These are phyloP conservation scores for Orbicella faveolata DNA, from an alignment of 64 coral and sea anemone species.

Conservation along the genomic window DNA sequence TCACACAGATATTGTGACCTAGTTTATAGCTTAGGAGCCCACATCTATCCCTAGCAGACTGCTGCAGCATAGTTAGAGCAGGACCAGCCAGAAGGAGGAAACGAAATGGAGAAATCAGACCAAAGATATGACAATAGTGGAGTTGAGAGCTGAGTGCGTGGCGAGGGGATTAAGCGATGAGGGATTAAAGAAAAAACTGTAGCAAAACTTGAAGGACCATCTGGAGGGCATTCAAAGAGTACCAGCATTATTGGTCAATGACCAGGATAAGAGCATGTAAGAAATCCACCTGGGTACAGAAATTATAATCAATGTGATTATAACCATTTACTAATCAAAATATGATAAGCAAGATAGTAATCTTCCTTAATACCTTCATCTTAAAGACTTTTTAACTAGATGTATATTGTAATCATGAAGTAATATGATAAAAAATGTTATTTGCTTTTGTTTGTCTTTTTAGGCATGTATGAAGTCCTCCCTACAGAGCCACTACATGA, in stretches of 20 bases:
- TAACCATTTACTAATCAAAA: neutral
- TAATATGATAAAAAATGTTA: neutral
- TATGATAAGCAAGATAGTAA: neutral
- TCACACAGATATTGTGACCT: conserved; percentile 39
- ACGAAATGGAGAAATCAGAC: conserved; percentile 55
- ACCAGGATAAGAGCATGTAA: neutral
- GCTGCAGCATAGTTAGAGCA: conserved; percentile 21
- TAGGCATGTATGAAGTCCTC: conserved; percentile 37
- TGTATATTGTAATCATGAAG: too few species aligned
- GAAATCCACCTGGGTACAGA: conserved; percentile 49
- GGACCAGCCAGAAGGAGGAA: conserved; percentile 38
- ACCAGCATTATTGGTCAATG: conserved; percentile 46
- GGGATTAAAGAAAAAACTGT: conserved; percentile 34
- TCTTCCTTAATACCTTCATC: neutral
- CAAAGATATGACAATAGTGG: conserved; percentile 32
- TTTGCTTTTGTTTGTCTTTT: neutral
- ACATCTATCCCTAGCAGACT: conserved; percentile 45
- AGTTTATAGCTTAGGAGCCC: conserved; percentile 25
- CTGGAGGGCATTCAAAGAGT: conserved; percentile 44
- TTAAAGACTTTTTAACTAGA: neutral
- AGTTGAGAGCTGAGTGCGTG: conserved; percentile 14
- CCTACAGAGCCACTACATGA: conserved; percentile 59
- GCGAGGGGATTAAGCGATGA: conserved; percentile 27
- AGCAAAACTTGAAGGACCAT: conserved; percentile 50
- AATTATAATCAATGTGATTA: neutral